Evolutionary conservation across 2,797 vertebrate genomes (phyloP).

Genomic region (Percopsis omiscomaycus): DNA sequence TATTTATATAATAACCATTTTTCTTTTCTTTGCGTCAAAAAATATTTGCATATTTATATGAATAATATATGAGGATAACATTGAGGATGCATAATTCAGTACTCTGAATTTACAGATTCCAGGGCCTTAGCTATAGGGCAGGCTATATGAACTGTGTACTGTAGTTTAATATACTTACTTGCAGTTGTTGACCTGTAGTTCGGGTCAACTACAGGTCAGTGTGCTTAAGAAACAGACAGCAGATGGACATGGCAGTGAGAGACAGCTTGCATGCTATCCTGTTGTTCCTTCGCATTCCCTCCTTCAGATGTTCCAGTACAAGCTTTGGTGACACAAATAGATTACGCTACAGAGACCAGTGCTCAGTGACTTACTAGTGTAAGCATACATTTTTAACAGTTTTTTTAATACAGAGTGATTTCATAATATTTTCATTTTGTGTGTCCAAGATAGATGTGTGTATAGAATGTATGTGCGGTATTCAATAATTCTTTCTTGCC

Average conservation of each 20-base stretch:
- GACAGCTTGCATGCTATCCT: conserved; percentile 41
- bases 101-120: background rate
- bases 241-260: conserved; percentile 42
- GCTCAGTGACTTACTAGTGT: background rate
- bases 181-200: conserved; percentile 5
- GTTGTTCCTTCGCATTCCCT: conserved; percentile 28
- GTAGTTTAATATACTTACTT: conserved; percentile 35
- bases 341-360: conserved; percentile 7
- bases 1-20: no score
- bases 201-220: conserved; percentile 50
- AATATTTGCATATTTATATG: no score
- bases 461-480: no score
- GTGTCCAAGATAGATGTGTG: no score
- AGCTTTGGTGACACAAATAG: conserved; percentile 25
- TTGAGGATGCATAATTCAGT: no score
- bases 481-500: no score
- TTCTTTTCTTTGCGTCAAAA: no score
- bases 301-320: conserved; percentile 35
- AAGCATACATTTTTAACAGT: no score
- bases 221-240: conserved; percentile 32
- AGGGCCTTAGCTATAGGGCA: conserved; percentile 23
- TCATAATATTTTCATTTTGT: no score
- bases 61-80: no score
- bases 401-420: no score
- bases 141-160: conserved; percentile 35